Conservation (phyloP, 2,797 vertebrate genomes). For the Calcarius lapponicus region DNA sequence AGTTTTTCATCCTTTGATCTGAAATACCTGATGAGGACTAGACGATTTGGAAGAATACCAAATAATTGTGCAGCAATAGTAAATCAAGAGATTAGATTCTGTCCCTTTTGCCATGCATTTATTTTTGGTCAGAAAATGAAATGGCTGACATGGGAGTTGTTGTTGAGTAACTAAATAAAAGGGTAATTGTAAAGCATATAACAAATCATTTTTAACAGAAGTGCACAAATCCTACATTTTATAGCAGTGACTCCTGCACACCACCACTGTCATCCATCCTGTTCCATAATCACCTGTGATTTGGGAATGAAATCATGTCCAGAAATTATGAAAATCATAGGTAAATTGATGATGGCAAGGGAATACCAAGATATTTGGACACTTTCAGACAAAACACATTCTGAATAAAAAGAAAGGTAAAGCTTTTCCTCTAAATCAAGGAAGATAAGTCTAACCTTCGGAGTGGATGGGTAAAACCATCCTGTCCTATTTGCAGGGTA, state of each 20-base stretch:
- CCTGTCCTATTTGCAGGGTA: background rate
- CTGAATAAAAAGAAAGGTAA: background rate
- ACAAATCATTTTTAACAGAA: background rate
- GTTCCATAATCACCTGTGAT: background rate
- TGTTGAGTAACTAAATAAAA: background rate
- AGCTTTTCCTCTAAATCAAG: background rate
- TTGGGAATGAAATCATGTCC: background rate
- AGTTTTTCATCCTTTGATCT: background rate
- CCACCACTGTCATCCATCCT: background rate
- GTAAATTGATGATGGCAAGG: background rate
- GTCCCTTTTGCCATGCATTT: background rate
- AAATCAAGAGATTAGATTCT: background rate
- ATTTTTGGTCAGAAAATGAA: background rate
- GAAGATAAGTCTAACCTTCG: background rate
- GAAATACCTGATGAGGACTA: background rate
- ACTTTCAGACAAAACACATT: background rate
- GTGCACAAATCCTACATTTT: accelerated
- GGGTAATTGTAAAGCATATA: background rate
- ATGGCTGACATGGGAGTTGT: background rate
- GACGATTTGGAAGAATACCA: background rate
- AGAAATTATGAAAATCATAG: background rate
- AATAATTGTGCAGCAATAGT: background rate
- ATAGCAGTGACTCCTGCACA: background rate
- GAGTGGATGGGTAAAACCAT: background rate
- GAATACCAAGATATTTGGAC: background rate